Percentiles rank a stretch among this genome's conserved stretches.
Evolutionary conservation across 2,888 invertebrate genomes (phyloP).

Genomic region (Drosophila kokeensis): DNA sequence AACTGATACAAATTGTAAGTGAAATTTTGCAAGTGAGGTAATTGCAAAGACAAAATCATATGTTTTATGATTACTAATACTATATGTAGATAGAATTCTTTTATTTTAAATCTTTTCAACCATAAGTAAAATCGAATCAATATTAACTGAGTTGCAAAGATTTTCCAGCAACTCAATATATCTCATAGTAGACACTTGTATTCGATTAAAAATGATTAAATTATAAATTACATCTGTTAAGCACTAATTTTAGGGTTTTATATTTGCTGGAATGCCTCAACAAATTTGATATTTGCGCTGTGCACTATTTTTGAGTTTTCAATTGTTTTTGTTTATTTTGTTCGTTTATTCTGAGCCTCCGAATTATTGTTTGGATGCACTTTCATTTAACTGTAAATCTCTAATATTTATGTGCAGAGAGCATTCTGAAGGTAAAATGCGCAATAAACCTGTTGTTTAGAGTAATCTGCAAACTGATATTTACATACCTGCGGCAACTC

Average conservation of each 20-base stretch:
- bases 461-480: slow-evolving; percentile 26
- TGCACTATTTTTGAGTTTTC: slow-evolving; percentile 6
- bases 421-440: slow-evolving; percentile 38
- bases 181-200: neutral
- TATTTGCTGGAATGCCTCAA: slow-evolving; percentile 56
- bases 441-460: slow-evolving; percentile 9
- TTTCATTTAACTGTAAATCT: slow-evolving; percentile 31
- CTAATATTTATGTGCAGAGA: slow-evolving; percentile 29
- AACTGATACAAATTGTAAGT: neutral
- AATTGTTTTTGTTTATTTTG: slow-evolving; percentile 56
- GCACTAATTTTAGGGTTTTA: neutral
- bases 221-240: neutral
- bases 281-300: slow-evolving; percentile 61
- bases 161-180: neutral
- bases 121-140: neutral
- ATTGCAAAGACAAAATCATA: neutral
- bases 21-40: neutral
- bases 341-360: slow-evolving; percentile 10
- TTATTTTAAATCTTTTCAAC: neutral
- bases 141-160: neutral
- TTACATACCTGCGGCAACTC: slow-evolving; percentile 59
- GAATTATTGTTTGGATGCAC: slow-evolving; percentile 6
- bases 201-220: neutral
- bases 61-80: neutral
- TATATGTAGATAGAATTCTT: neutral